Percentiles rank a stretch among this genome's conserved stretches.
Conservation (phyloP, 2,888 invertebrate genomes). For the Hydroisotoma schaefferi region DNA sequence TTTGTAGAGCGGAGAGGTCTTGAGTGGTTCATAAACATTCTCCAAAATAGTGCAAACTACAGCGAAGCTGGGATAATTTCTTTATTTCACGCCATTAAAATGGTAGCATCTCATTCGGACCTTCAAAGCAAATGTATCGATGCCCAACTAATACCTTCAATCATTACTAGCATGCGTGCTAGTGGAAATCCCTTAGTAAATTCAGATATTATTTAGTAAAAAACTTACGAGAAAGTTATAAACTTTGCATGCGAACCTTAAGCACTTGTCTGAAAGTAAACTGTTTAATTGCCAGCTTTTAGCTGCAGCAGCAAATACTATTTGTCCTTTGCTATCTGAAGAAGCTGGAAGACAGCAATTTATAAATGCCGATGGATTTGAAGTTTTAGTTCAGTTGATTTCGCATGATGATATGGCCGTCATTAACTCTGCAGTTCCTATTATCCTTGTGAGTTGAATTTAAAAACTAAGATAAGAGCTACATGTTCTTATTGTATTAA, state of each 20-base stretch:
- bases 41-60: slow-evolving; percentile 29
- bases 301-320: slow-evolving; percentile 27
- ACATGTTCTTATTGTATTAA: too few species aligned
- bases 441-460: slow-evolving; percentile 32
- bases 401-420: slow-evolving; percentile 38
- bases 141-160: slow-evolving; percentile 18
- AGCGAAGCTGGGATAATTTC: slow-evolving; percentile 32
- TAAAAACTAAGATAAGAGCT: too few species aligned
- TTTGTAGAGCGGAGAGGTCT: slow-evolving; percentile 34
- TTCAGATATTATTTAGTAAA: too few species aligned
- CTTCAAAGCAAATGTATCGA: slow-evolving; percentile 21
- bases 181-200: slow-evolving; percentile 29
- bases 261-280: not conserved
- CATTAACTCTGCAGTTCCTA: slow-evolving; percentile 28
- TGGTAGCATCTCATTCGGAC: slow-evolving; percentile 20
- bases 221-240: too few species aligned
- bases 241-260: too few species aligned
- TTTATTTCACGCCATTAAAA: slow-evolving; percentile 27
- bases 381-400: slow-evolving; percentile 24
- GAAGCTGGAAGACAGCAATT: slow-evolving; percentile 28
- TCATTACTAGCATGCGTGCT: slow-evolving; percentile 18
- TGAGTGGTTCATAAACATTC: slow-evolving; percentile 15
- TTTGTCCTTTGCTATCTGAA: slow-evolving; percentile 34
- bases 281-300: slow-evolving; percentile 28
- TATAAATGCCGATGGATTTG: slow-evolving; percentile 25